A percentile compares a stretch with the other conserved stretches of the same genome.
phyloP scores from a whole-genome alignment of 2,797 vertebrate species.

The Monodelphis domestica region DNA sequence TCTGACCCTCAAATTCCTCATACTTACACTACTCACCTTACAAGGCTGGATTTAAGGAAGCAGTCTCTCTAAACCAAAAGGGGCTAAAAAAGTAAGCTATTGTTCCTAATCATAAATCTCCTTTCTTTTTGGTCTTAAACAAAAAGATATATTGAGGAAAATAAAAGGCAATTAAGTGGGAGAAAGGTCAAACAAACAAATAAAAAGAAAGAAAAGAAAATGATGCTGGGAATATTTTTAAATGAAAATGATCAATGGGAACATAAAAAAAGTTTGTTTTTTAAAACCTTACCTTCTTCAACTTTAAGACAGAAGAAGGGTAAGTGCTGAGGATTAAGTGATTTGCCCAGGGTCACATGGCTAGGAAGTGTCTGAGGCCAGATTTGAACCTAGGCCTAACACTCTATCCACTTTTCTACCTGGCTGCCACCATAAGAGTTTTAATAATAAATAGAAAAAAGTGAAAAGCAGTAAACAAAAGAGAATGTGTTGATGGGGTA shows the following conservation, averaged over 20 bases:
- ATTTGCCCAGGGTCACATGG: too few species aligned
- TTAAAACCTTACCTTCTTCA: too few species aligned
- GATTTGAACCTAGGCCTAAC: too few species aligned
- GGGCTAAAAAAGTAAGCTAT: neutral
- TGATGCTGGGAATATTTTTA: neutral
- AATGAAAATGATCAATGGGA: neutral
- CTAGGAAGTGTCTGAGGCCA: too few species aligned
- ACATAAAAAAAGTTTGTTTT: too few species aligned
- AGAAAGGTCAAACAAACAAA: conserved; percentile 18
- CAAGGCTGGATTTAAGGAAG: neutral
- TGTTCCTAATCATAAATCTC: neutral
- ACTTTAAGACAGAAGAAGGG: too few species aligned
- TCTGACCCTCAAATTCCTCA: neutral
- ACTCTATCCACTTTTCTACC: too few species aligned
- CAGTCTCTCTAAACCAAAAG: neutral
- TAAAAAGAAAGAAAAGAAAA: conserved; percentile 23
- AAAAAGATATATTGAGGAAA: neutral
- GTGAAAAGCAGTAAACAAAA: neutral
- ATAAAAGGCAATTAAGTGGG: conserved; percentile 10
- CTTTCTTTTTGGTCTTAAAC: neutral
- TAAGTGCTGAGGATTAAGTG: too few species aligned
- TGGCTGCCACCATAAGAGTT: too few species aligned
- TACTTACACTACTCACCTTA: neutral
- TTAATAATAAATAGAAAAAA: neutral
- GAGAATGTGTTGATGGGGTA: neutral